Evolutionary conservation across 2,888 invertebrate genomes (phyloP), one percentile per base, ranked within the genome.

Genomic region (Hirtodrosophila trivittata): DNA sequence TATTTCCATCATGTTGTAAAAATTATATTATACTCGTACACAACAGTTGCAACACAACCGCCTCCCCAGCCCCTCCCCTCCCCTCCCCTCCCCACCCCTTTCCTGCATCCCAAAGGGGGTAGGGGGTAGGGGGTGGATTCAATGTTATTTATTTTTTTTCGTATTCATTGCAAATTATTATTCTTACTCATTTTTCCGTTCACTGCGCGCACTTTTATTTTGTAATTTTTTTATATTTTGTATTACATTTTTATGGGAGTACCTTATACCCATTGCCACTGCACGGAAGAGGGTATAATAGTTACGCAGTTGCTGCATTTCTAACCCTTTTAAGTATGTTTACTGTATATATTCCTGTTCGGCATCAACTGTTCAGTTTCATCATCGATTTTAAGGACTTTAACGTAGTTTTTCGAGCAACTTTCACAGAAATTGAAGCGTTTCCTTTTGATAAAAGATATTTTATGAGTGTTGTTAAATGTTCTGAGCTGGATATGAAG

Each of bases 1-100:
- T 68, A 55, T 69, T 64, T 68, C 42, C 52, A 43, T 35, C 47
- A 66, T 69, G 56, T 56, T 68, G 62, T 52, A 70, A 60, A 66
- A 60, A 70, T 70, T 65, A 52, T 59, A 59, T 46, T 21, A 33
- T 41, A 18, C 33, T 35, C 10, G 30, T 42, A 30, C 4, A 37
- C 26, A 43, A 9, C 16, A 16, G 30, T 5, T 39, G 25, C 25
- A 8, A 26, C 7, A n/a, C 39, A 26, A 6, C 6, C 25, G 7
- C 45, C 1, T 8, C 12, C 13, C 1, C 0, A 3, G 18, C 18
- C 18, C 18, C 18, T 2, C 8, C 6, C 12, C n/a, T 1, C 26
- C 1, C 14, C 51, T 9, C 0, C 16, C 8, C 3, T 14, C n/a
- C 1, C 6, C 28, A n/a, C 3, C 12, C 6, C 8, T 25, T 25